Conservation (phyloP, 2,797 vertebrate species). For the Lycodopsis pacificus region DNA sequence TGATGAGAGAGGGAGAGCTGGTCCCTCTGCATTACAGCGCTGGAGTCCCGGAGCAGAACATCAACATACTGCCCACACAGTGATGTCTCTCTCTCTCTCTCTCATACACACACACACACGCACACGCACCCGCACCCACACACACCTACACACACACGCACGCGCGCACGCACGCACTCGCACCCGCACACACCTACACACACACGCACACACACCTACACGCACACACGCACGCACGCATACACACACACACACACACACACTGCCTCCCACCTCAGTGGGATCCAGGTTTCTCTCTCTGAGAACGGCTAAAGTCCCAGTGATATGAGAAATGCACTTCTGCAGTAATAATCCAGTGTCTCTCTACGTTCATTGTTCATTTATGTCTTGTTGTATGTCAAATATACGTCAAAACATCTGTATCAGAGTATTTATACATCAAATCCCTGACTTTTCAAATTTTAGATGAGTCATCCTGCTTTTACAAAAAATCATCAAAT, state of each 20-base stretch:
- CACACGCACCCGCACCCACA: background rate
- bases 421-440: too few species aligned
- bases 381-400: too few species aligned
- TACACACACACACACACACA: background rate
- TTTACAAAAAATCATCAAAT: too few species aligned
- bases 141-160: background rate
- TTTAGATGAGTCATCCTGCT: too few species aligned
- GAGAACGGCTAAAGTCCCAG: too few species aligned
- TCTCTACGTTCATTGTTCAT: too few species aligned
- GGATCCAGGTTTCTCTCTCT: too few species aligned
- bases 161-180: background rate
- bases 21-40: conserved; percentile 24
- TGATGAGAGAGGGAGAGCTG: conserved; percentile 46
- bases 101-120: background rate
- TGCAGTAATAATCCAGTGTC: background rate
- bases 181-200: too few species aligned
- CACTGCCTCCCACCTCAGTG: background rate
- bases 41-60: conserved; percentile 55
- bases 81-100: background rate
- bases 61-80: conserved; percentile 44
- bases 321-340: background rate
- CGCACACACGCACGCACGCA: background rate
- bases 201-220: background rate
- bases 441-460: too few species aligned
- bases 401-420: too few species aligned